Conservation (phyloP, 2,797 vertebrate genomes). For the Phrynocephalus guinanensis region DNA sequence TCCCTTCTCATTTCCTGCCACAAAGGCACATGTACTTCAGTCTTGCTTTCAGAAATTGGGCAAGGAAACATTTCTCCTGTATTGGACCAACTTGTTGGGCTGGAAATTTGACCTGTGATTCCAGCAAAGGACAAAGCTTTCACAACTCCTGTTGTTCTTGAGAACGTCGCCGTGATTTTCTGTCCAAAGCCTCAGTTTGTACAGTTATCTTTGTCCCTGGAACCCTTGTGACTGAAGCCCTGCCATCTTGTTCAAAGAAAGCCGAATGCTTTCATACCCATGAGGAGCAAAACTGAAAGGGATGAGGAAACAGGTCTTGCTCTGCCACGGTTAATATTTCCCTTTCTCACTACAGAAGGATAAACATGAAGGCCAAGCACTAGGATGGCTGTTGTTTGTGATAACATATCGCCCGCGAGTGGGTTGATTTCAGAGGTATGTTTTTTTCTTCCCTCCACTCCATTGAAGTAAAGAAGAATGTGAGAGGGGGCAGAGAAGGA, state of each 20-base stretch:
- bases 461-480: conserved; percentile 34
- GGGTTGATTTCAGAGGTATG: not conserved
- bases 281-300: not conserved
- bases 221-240: not conserved
- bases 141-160: not conserved
- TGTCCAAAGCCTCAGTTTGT: not conserved
- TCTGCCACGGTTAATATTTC: not conserved
- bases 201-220: not conserved
- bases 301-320: not conserved
- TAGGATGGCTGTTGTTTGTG: conserved; percentile 1
- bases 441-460: not conserved
- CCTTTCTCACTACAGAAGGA: conserved; percentile 39
- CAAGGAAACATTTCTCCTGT: not conserved
- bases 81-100: not conserved
- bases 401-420: conserved; percentile 35
- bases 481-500: not conserved
- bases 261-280: not conserved
- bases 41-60: not conserved
- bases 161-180: not conserved
- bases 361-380: conserved; percentile 43
- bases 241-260: not conserved
- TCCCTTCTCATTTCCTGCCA: not conserved
- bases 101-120: not conserved
- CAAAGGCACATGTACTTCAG: too few species aligned
- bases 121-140: not conserved